Conservation (phyloP, 2,888 invertebrate species). For the Nemapogon koenigi region DNA sequence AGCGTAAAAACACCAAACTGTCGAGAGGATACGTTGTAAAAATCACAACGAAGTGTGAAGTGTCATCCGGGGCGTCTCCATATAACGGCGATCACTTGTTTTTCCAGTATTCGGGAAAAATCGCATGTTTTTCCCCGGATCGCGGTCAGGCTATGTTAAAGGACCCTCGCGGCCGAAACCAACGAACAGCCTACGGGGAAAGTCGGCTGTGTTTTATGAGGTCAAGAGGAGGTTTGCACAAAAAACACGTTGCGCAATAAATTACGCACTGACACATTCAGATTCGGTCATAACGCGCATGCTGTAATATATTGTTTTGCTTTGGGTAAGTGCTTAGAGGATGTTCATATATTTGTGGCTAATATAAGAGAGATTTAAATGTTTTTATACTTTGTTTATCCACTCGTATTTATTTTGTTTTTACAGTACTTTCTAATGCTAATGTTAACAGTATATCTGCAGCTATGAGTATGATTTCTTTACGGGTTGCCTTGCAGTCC, state of each 20-base stretch:
- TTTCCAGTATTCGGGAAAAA: conserved; percentile 58
- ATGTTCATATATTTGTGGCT: too few relatives aligned
- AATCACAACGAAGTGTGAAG: conserved; percentile 62
- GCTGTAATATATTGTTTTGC: conserved; percentile 53
- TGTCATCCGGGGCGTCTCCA: conserved; percentile 51
- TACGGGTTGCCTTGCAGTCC: too few relatives aligned
- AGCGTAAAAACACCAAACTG: conserved; percentile 11
- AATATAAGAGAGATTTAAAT: too few relatives aligned
- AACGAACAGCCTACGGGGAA: conserved; percentile 26
- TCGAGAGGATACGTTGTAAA: conserved; percentile 56
- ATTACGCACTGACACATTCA: conserved; percentile 64
- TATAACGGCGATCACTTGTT: conserved; percentile 62
- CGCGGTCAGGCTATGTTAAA: conserved; percentile 36
- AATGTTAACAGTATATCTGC: too few relatives aligned
- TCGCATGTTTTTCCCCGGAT: too few relatives aligned
- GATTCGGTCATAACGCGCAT: conserved; percentile 58
- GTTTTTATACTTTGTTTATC: too few relatives aligned
- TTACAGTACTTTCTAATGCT: too few relatives aligned
- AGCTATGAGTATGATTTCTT: too few relatives aligned
- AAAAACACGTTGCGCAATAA: conserved; percentile 59
- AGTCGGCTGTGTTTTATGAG: conserved; percentile 57
- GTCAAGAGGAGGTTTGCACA: conserved; percentile 56
- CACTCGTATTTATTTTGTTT: too few relatives aligned
- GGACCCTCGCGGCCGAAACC: conserved; percentile 45
- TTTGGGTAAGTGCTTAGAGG: too few relatives aligned